Base-by-base conservation (phyloP, 2,888 invertebrate genomes). In the Melolontha melolontha region DNA sequence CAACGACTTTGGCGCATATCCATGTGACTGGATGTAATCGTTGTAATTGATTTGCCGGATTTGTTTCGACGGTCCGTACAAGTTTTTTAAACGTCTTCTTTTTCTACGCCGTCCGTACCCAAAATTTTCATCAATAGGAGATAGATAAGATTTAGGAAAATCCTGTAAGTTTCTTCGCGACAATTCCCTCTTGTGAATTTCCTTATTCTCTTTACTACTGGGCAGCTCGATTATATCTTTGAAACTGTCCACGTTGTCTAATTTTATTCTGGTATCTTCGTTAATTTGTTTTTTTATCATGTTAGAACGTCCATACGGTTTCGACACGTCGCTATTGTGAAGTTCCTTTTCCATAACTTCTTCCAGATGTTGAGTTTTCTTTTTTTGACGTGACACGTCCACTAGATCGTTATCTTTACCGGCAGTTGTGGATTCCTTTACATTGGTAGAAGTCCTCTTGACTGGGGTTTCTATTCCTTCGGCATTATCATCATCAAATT, bases 181-280 rank as follows among this genome's bases (percentile, higher is more conserved):
- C 42, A 40, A 8, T n/a, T 34, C 52, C 17, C 64, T 63, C 54
- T 63, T 63, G 10, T 47, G 22, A 4, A 59, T 29, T 4, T 14
- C 59, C 44, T 55, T 66, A 2, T 17, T 17, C 10, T 16, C 14
- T n/a, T 34, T 55, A 17, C 55, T 11, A 0, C 27, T 50, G 14
- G 55, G 22, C 10, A 57, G 14, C 54, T 72, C 72, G 11, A 72
- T 57, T 11, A 72, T 57, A 42, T 68, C 68, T 22, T 68, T 68
- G 52, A 72, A 72, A 51, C 69, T 70, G 49, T 71, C 72, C 7
- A 73, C 51, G 41, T 65, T 65, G 54, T 73, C 72, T 2, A 72
- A 65, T 42, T 69, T 70, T n/a, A 69, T 64, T 52, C 69, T 73
- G 11, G 66, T 11, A 6, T 54, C 52, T 2, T 54, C 29, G 2